Evolutionary conservation across 2,888 invertebrate genomes (phyloP).

Genomic region (Zelleria hepariella): DNA sequence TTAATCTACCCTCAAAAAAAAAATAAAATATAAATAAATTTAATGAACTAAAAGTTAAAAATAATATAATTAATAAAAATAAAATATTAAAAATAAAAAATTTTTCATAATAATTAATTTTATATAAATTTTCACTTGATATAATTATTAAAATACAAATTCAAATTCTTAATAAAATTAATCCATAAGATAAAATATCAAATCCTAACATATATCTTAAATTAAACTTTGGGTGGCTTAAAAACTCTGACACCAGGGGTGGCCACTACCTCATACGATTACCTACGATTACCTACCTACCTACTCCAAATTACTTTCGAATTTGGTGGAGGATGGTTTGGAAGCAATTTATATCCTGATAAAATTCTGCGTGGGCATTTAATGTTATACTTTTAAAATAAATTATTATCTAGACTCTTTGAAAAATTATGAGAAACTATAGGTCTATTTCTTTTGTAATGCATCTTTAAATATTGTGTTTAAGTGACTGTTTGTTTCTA

Average conservation of each 20-base stretch:
- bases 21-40: slow-evolving; percentile 78
- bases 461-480: too few relatives aligned
- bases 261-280: too few relatives aligned
- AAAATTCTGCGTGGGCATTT: too few relatives aligned
- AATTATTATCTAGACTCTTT: too few relatives aligned
- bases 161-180: slow-evolving; percentile 73
- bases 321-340: slow-evolving; percentile 4
- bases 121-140: slow-evolving; percentile 63
- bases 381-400: too few relatives aligned
- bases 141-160: slow-evolving; percentile 74
- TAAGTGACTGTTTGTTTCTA: too few relatives aligned
- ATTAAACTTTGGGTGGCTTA: too few relatives aligned
- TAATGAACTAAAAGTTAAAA: slow-evolving; percentile 68
- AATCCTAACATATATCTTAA: slow-evolving; percentile 55
- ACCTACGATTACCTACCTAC: too few relatives aligned
- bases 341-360: background rate
- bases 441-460: too few relatives aligned
- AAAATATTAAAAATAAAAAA: slow-evolving; percentile 69
- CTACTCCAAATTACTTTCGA: slow-evolving; percentile 13
- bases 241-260: too few relatives aligned
- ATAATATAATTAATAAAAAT: slow-evolving; percentile 67
- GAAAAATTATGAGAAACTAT: too few relatives aligned
- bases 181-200: slow-evolving; percentile 68
- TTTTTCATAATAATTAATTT: slow-evolving; percentile 49
- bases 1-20: slow-evolving; percentile 78